Evolutionary conservation across 2,113 vertebrate genomes (phyloP).

Genomic region (Scophthalmus maximus): DNA sequence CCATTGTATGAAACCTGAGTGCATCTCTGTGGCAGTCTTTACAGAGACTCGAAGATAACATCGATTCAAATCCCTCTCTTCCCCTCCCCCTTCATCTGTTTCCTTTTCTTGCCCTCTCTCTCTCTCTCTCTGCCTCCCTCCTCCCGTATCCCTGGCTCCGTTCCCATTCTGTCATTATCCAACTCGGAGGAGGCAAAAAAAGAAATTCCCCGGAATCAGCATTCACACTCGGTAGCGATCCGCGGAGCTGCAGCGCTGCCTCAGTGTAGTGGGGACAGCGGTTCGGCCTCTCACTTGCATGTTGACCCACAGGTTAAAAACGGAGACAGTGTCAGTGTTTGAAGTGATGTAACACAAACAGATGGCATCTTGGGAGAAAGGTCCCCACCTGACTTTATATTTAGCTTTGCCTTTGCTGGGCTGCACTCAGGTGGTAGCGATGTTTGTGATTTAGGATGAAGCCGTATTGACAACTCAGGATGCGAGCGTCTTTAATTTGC

Average conservation of each 20-base stretch:
- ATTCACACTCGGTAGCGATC: conserved; percentile 61
- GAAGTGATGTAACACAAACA: conserved; percentile 66
- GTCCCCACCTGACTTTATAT: conserved; percentile 49
- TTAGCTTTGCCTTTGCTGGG: conserved; percentile 48
- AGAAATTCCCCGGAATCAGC: conserved; percentile 67
- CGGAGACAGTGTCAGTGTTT: conserved; percentile 67
- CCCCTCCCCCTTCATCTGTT: conserved; percentile 43
- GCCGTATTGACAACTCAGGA: conserved; percentile 11
- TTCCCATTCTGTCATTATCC: conserved; percentile 79
- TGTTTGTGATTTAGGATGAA: conserved; percentile 35
- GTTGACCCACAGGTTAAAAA: conserved; percentile 74
- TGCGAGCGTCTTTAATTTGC: neutral
- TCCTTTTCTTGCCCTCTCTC: conserved; percentile 36
- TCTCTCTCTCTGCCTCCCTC: conserved; percentile 34
- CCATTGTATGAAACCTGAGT: conserved; percentile 57
- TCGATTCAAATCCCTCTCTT: conserved; percentile 61
- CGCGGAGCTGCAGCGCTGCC: conserved; percentile 33
- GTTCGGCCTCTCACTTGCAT: conserved; percentile 50
- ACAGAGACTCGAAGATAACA: conserved; percentile 67
- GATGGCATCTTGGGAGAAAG: conserved; percentile 63
- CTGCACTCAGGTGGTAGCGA: conserved; percentile 16
- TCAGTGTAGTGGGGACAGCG: conserved; percentile 10
- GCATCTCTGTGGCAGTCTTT: conserved; percentile 66
- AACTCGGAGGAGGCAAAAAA: conserved; percentile 60
- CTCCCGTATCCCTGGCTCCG: conserved; percentile 68